Evolutionary conservation across 2,113 vertebrate species (phyloP).

Genomic region (Barbus barbus): DNA sequence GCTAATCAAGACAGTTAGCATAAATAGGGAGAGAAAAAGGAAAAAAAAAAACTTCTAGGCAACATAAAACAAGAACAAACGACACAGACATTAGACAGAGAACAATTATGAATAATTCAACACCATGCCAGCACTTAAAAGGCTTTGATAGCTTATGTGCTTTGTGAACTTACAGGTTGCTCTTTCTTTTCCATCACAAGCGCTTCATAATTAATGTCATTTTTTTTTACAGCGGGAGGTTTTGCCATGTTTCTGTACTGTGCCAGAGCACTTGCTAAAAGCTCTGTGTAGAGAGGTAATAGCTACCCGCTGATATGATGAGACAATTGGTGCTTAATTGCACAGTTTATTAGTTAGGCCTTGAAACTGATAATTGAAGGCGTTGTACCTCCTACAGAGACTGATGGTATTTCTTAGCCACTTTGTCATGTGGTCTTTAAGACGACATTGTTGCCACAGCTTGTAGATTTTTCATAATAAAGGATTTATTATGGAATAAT

Average conservation of each 20-base stretch:
- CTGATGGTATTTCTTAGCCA: slow-evolving; percentile 30
- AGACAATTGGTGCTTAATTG: slow-evolving; percentile 51
- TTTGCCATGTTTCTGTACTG: not conserved
- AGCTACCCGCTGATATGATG: slow-evolving; percentile 38
- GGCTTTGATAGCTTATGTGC: slow-evolving; percentile 10
- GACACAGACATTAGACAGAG: not conserved
- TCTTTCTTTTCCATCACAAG: slow-evolving; percentile 12
- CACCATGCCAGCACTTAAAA: slow-evolving; percentile 6
- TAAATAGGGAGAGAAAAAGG: not conserved
- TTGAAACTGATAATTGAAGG: slow-evolving; percentile 51
- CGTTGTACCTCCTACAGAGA: slow-evolving; percentile 40
- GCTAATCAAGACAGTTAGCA: slow-evolving; percentile 44
- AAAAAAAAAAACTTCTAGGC: not conserved
- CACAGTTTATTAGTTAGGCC: slow-evolving; percentile 43
- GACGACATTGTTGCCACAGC: not conserved
- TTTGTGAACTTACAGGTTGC: slow-evolving; percentile 1
- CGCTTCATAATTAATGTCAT: slow-evolving; percentile 28
- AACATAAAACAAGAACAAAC: not conserved
- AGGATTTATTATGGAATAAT: not conserved
- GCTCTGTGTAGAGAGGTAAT: slow-evolving; percentile 30
- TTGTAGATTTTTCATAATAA: not conserved
- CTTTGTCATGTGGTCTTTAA: not conserved
- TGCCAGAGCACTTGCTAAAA: slow-evolving; percentile 40
- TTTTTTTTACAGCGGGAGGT: not conserved
- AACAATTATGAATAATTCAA: slow-evolving; percentile 36